Base-by-base conservation (phyloP, 1,140 invertebrate species). In the Drosophila lacertosa region DNA sequence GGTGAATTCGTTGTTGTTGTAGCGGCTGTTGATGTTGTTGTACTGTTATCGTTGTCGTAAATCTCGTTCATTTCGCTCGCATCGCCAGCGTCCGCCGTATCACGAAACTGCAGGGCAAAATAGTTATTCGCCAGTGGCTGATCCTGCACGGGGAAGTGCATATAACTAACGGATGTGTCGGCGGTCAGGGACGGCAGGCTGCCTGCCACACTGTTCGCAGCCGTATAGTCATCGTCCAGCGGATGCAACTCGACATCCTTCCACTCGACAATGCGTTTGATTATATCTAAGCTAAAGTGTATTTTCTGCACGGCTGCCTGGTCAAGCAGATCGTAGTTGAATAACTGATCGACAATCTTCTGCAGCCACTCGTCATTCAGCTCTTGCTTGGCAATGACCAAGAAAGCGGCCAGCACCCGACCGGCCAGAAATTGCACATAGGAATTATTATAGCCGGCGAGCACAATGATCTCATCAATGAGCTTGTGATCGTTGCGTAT, bases 181-280 rank as follows among this genome's bases (percentile, higher is more conserved):
- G 75, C 22, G 7, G 76, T 15, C 15, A 62, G 10, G 24, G 60
- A 7, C 26, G 26, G 26, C 0, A 29, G 26, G 26, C 26, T 35
- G 24, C 48, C 47, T 6, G 55, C 20, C 3, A 57, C 47, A 0
- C 63, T 45, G n/a, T 32, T 65, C 5, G 76, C 24, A 33, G 74
- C 60, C 53, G 74, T 65, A 37, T 73, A 81, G 33, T 91, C 89
- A 39, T 96, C 96, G 81, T 97, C 96, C 15, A 96, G 86, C 0
- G 96, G 95, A 92, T 97, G 96, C 63, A 95, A 94, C 72, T 96
- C 95, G 32, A 95, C 93, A 90, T 97, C 96, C 90, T 96, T 97
- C 94, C 96, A 97, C 88, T 97, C 96, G 1, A 97, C 95, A 65
- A 97, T 95, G 57, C 96, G 93, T 80, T 96, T 96, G 37, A 97